Percentiles rank a stretch among this genome's conserved stretches.
These are phyloP conservation scores for Elegia similella DNA, from an alignment of 2,888 invertebrate genomes.

Conservation along the genomic window DNA sequence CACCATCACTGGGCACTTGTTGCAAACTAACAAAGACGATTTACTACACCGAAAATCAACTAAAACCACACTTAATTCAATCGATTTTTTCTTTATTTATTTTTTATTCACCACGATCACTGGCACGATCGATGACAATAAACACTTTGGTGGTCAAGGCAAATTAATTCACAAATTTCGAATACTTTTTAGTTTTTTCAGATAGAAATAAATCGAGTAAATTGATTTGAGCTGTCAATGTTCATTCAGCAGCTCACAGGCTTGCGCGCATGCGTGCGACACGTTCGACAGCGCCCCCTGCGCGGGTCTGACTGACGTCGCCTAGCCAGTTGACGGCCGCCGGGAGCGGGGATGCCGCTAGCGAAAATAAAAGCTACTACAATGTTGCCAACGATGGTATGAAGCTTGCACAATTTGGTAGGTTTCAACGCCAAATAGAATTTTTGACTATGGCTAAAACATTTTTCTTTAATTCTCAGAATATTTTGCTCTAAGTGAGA, in stretches of 20 bases:
- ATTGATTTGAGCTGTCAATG: slow-evolving; percentile 55
- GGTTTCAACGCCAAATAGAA: no score
- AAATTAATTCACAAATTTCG: slow-evolving; percentile 41
- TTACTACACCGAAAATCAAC: slow-evolving; percentile 54
- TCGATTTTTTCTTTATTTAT: slow-evolving; percentile 62
- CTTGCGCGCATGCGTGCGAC: slow-evolving; percentile 48
- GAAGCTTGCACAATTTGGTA: neutral
- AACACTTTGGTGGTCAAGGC: slow-evolving; percentile 51
- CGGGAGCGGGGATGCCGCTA: slow-evolving; percentile 37
- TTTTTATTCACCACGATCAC: slow-evolving; percentile 36
- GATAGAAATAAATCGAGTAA: slow-evolving; percentile 42
- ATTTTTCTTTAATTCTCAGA: no score
- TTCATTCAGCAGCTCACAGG: slow-evolving; percentile 51
- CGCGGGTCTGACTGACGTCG: slow-evolving; percentile 59
- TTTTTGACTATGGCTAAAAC: no score
- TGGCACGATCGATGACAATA: slow-evolving; percentile 34
- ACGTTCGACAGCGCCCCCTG: slow-evolving; percentile 51
- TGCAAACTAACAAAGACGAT: slow-evolving; percentile 62
- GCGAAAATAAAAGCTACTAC: slow-evolving; percentile 25
- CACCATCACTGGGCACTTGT: slow-evolving; percentile 62
- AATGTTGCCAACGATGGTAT: slow-evolving; percentile 32
- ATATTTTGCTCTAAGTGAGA: no score
- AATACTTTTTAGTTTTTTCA: slow-evolving; percentile 37
- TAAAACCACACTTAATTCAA: slow-evolving; percentile 56
- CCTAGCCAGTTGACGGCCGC: slow-evolving; percentile 29